Base-by-base conservation (phyloP, 2,797 vertebrate species). In the Kryptolebias ocellatus region DNA sequence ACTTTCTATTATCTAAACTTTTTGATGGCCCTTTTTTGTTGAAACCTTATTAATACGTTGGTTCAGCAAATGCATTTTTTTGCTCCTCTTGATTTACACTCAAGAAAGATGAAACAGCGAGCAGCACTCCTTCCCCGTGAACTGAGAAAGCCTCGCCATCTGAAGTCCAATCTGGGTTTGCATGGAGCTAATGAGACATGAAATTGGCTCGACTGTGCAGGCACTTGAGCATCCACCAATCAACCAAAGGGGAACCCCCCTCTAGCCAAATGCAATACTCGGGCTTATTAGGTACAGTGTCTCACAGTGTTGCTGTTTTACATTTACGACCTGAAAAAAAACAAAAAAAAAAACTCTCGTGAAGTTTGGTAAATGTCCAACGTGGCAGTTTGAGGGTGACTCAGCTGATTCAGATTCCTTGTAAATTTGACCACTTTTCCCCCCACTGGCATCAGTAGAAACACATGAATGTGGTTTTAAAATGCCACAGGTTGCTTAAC, bases 31-130 rank as follows among this genome's bases (percentile, higher is more conserved):
- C 47, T 50, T 50, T n/a, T 20, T 20, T n/a, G 7, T 20, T 50
- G n/a, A 2, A 47, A 55, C 27, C 7, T 34, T 37, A 51, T 9
- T 49, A 45, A 64, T 45, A 11, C 20, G 56, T 42, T 46, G 28
- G 14, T 42, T 75, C 42, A 49, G 59, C 31, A 11, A 69, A 62
- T 57, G 53, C 46, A 1, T 24, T 24, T 69, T 67, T 0, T 9
- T 27, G 58, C 47, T 66, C 55, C 29, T 24, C 53, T 42, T 45
- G 60, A 58, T 72, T 47, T 63, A 12, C 28, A 16, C 50, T 52
- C 53, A 7, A 27, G 79, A 94, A 94, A 76, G 93, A 93, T 85
- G 93, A 95, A 92, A 94, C 93, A 90, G 93, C 93, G 76, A 93
- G 69, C 16, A 8, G 27, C 49, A 9, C 50, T 49, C 62, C 16